Evolutionary conservation across 2,113 vertebrate species (phyloP), one percentile per base, ranked within the genome.

Genomic region (Platycercus adscitus): DNA sequence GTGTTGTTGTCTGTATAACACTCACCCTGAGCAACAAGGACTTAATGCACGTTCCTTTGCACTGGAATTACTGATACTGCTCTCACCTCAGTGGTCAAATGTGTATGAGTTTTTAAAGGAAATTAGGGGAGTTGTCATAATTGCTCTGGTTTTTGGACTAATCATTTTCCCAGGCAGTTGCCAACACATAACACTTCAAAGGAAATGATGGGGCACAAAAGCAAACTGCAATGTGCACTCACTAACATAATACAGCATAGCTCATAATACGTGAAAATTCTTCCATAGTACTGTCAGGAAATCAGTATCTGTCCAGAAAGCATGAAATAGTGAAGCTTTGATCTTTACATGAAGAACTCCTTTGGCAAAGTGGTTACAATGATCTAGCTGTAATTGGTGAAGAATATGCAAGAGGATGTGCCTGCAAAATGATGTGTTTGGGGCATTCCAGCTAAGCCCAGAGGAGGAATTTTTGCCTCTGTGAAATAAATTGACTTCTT

Each of bases 291-390:
- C 69, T 64, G 64, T 77, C 90, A 86, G 88, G 86, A 82, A 96
- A 72, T 95, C 92, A 71, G 9, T 79, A 60, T 63, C 47, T 81
- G 56, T 91, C 88, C 81, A 71, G 60, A 37, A 92, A 96, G 86
- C 12, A 50, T 79, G 90, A 94, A 94, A 88, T 71, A 71, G 7
- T 83, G 91, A 77, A 85, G 72, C 93, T 97, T 97, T 95, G 87
- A 97, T 95, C 91, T 95, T 88, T 64, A 49, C 69, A 21, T 2
- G n/a, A 81, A 94, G 87, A 92, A 58, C 31, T 91, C 81, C 71
- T 76, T 84, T 89, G 87, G 84, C 84, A 87, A 68, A 89, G 60
- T 31, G 63, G 70, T 89, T 87, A 82, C 78, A 85, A 56, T 76
- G 91, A 85, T 41, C 86, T 44, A 65, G 26, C 61, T 69, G 61